Evolutionary conservation across 2,888 invertebrate species (phyloP).

Genomic region (Nycteola revayana): DNA sequence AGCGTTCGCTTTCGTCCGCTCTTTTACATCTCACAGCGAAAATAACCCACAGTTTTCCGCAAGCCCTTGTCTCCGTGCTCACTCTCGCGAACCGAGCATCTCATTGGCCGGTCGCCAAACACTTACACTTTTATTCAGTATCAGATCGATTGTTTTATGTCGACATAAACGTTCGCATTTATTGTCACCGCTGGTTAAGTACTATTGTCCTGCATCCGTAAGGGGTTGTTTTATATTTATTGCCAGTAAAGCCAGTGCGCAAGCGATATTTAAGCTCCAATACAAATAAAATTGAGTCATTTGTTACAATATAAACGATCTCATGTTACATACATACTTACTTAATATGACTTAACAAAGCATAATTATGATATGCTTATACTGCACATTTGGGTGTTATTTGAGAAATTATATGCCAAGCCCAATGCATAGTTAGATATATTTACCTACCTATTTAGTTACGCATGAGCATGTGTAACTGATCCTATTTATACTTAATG

Average conservation of each 20-base stretch:
- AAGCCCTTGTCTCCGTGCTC: constrained; percentile 51
- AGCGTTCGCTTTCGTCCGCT: constrained; percentile 64
- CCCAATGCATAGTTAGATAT: too few species aligned
- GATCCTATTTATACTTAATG: too few species aligned
- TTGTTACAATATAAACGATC: constrained; percentile 29
- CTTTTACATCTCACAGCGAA: constrained; percentile 62
- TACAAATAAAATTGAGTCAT: constrained; percentile 33
- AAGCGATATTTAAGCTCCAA: constrained; percentile 45
- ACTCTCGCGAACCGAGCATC: constrained; percentile 47
- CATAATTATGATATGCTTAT: too few species aligned
- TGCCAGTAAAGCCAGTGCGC: constrained; percentile 49
- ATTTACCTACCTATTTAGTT: too few species aligned
- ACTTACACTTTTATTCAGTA: constrained; percentile 66
- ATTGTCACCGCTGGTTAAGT: constrained; percentile 62
- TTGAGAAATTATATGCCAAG: too few species aligned
- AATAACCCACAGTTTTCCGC: constrained; percentile 57
- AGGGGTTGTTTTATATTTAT: constrained; percentile 63
- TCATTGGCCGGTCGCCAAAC: constrained; percentile 69
- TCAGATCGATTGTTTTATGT: constrained; percentile 72
- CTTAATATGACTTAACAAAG: too few species aligned
- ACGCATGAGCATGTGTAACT: too few species aligned
- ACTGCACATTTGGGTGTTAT: too few species aligned
- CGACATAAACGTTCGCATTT: constrained; percentile 65
- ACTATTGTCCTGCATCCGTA: constrained; percentile 54
- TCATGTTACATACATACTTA: constrained; percentile 3